phyloP scores from a whole-genome alignment of 2,113 vertebrate species.

The Serinus canaria region DNA sequence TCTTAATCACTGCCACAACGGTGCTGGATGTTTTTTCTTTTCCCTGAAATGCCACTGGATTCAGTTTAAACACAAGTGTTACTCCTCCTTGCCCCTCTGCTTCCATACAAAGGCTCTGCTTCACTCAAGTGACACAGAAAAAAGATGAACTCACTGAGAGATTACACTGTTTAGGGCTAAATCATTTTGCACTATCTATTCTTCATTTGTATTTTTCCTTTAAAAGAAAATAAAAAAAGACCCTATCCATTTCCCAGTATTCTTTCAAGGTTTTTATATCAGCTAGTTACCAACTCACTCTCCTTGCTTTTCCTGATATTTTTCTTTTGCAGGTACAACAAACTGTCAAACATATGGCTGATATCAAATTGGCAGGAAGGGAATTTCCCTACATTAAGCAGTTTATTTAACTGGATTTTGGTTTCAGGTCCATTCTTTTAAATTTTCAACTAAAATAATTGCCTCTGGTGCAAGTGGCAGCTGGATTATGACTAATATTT shows the following conservation, averaged over 20 bases:
- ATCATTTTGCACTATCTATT: background rate
- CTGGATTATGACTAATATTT: background rate
- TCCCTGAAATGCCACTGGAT: slow-evolving; percentile 48
- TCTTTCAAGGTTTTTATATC: background rate
- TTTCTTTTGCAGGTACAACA: background rate
- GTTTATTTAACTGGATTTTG: background rate
- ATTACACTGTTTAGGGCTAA: background rate
- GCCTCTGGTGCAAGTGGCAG: background rate
- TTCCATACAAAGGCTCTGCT: slow-evolving; percentile 12
- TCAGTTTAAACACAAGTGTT: slow-evolving; percentile 45
- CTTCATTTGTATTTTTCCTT: slow-evolving; percentile 15
- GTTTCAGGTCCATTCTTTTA: background rate
- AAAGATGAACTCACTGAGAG: background rate
- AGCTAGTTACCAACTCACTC: background rate
- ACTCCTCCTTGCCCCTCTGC: slow-evolving; percentile 43
- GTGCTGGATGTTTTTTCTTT: background rate
- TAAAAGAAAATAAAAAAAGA: background rate
- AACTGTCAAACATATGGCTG: background rate
- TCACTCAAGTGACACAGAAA: background rate
- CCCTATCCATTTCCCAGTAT: background rate
- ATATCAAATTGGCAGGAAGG: background rate
- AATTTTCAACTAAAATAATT: background rate
- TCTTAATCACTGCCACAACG: slow-evolving; percentile 67
- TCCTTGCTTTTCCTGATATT: background rate
- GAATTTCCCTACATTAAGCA: background rate